These are phyloP conservation scores for Gobio occitaniae DNA, from an alignment of 2,797 vertebrate genomes.

Conservation along the genomic window DNA sequence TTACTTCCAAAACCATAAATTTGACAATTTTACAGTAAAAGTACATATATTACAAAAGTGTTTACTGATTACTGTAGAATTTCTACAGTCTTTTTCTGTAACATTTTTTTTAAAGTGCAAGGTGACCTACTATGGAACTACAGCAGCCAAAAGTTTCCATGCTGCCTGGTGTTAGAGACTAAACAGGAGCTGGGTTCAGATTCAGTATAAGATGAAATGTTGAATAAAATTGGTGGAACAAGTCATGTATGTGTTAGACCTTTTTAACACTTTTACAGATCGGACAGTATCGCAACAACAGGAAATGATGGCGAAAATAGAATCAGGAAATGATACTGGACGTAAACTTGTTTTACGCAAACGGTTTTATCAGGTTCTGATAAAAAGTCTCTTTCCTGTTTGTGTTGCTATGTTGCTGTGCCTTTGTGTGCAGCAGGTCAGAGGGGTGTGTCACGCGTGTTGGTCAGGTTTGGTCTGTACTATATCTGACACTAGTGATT, in stretches of 20 bases:
- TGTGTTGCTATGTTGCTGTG: conserved; percentile 10
- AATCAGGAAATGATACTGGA: not conserved
- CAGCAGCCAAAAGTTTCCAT: too few species aligned
- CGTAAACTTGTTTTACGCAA: not conserved
- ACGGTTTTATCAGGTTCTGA: not conserved
- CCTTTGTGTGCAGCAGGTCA: conserved; percentile 53
- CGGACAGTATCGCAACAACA: not conserved
- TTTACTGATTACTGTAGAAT: too few species aligned
- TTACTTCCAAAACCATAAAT: too few species aligned
- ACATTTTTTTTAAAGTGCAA: too few species aligned
- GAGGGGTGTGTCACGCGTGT: conserved; percentile 62
- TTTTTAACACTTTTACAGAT: not conserved
- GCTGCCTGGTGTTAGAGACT: too few species aligned
- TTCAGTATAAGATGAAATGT: too few species aligned
- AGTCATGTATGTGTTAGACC: not conserved
- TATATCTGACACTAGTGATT: conserved; percentile 70
- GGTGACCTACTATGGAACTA: too few species aligned
- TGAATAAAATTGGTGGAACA: too few species aligned
- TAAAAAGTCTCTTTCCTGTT: not conserved
- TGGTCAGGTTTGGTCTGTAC: conserved; percentile 61
- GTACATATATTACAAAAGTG: too few species aligned
- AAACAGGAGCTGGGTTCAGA: too few species aligned
- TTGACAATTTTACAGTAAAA: too few species aligned
- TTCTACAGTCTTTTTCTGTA: too few species aligned
- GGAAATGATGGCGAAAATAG: not conserved